Evolutionary conservation across 2,888 invertebrate species (phyloP), one percentile per base, ranked within the genome.

Genomic region (Mechanitis mazaeus): DNA sequence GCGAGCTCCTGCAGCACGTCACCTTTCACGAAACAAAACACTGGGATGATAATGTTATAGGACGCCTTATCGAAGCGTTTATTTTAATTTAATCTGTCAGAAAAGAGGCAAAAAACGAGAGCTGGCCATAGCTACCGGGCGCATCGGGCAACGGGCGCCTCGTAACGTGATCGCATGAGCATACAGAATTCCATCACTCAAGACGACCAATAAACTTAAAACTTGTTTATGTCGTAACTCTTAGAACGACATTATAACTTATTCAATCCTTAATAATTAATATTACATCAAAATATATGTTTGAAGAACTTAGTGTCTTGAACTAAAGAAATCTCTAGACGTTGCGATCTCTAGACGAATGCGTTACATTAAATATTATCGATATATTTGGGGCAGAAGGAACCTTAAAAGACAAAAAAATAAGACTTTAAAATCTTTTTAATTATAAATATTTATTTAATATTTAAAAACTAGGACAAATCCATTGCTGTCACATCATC

Each of bases 61-160:
- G 83, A 86, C 84, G 87, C 83, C 79, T 83, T 87, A 87, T 87
- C 87, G 81, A 75, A 87, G 81, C 90, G 87, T 89, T 90, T 90
- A 90, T 88, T 89, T 87, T 90, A 90, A 90, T 90, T 88, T 81
- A 88, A 88, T 87, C 87, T 90, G 90, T 90, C 90, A 88, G 89
- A 81, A 77, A 79, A 78, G 80, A 80, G 77, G 80, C 79, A 87
- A 87, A 90, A 87, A 88, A 87, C 71, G 74, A 76, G 76, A 78
- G 69, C 74, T 69, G 75, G 77, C 78, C 77, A 76, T 75, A 73
- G 87, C 89, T 89, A 87, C 87, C 77, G 86, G 75, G 73, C 74
- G 20, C 20, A 20, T 20, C 20, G 20, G 20, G 20, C 20, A 20
- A 20, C 77, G 86, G 75, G 73, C 74, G 74, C 74, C 72, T 69